Conservation (phyloP, 92 coral and sea anemone genomes). For the Paramuricea clavata region DNA sequence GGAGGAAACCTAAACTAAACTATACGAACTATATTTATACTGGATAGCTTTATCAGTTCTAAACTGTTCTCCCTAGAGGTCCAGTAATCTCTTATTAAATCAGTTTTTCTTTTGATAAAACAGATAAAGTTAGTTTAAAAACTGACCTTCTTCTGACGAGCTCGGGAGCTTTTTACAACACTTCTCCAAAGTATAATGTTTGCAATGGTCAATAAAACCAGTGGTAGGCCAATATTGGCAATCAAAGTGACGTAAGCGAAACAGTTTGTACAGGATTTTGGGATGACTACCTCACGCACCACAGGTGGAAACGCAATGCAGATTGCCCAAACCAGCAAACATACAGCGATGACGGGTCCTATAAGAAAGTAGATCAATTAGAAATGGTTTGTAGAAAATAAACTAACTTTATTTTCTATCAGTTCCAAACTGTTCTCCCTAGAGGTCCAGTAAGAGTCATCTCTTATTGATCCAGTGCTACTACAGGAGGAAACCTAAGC, state of each 20-base stretch:
- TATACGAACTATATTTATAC: no score
- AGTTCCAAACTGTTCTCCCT: no score
- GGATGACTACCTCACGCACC: neutral
- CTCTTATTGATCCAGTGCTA: no score
- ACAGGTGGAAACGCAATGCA: constrained; percentile 29
- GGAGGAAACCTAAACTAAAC: no score
- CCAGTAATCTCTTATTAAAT: no score
- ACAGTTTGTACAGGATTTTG: neutral
- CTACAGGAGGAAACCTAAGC: neutral
- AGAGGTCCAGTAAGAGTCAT: no score
- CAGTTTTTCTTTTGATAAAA: no score
- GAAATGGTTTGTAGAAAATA: neutral
- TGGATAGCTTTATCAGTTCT: no score
- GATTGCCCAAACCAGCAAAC: constrained; percentile 15
- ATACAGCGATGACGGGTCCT: constrained; percentile 31
- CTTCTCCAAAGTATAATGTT: constrained; percentile 21
- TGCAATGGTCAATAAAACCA: constrained; percentile 19
- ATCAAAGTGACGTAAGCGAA: constrained; percentile 26
- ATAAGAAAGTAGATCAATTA: neutral
- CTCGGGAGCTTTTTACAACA: constrained; percentile 22
- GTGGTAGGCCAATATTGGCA: constrained; percentile 26
- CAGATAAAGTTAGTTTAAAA: no score
- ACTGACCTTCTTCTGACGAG: constrained; percentile 33
- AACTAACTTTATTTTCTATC: neutral
- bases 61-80: no score